These are phyloP conservation scores for Bettongia penicillata DNA, from an alignment of 2,113 vertebrate genomes.

Conservation along the genomic window DNA sequence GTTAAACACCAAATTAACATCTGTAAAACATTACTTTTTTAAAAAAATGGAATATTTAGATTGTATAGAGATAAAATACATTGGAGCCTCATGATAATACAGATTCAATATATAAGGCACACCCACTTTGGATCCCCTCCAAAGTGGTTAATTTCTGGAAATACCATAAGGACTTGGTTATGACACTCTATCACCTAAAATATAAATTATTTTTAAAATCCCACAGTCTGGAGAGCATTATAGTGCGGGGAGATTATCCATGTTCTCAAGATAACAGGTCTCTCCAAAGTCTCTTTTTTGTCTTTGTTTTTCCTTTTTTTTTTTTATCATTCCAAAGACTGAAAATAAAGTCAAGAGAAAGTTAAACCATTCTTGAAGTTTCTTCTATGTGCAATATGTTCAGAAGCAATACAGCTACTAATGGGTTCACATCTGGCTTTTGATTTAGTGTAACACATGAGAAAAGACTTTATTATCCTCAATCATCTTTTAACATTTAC, in stretches of 20 bases:
- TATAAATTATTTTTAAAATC: background rate
- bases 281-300: background rate
- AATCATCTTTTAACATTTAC: slow-evolving; percentile 4
- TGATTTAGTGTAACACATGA: background rate
- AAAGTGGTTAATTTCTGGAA: background rate
- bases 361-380: slow-evolving; percentile 22
- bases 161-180: background rate
- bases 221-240: background rate
- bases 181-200: background rate
- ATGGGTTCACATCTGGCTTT: background rate
- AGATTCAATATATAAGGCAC: slow-evolving; percentile 11
- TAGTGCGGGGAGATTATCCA: background rate
- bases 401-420: background rate
- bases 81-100: slow-evolving; percentile 5
- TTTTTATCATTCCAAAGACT: background rate
- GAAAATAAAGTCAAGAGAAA: background rate
- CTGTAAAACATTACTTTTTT: background rate
- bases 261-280: background rate
- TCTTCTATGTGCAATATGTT: background rate
- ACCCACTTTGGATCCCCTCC: background rate
- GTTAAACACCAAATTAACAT: slow-evolving; percentile 25
- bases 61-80: slow-evolving; percentile 17
- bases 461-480: background rate
- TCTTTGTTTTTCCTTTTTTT: slow-evolving; percentile 26
- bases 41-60: slow-evolving; percentile 6